Conservation (phyloP, 2,113 vertebrate species). For the Riparia riparia region DNA sequence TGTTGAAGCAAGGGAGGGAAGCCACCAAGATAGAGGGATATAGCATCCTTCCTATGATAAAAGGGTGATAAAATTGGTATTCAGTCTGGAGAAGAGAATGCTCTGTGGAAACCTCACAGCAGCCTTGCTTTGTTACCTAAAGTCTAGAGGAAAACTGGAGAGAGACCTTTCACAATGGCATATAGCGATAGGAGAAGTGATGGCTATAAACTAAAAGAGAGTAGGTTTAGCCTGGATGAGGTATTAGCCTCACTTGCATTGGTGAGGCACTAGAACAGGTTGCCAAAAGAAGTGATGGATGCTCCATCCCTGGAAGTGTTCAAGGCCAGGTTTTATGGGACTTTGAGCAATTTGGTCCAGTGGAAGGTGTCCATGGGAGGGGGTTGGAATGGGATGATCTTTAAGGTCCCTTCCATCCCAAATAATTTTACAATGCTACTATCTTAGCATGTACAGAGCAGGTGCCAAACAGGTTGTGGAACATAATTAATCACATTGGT, state of each 20-base stretch:
- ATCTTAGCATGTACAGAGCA: not conserved
- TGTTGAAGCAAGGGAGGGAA: not conserved
- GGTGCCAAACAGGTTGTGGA: not conserved
- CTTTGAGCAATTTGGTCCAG: not conserved
- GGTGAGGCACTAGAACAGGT: not conserved
- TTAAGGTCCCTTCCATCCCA: not conserved
- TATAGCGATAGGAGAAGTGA: not conserved
- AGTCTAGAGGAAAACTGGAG: not conserved
- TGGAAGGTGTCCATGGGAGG: not conserved
- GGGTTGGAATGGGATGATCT: not conserved
- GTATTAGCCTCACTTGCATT: not conserved
- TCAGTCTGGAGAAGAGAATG: not conserved
- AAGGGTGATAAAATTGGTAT: not conserved
- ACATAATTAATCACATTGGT: not conserved
- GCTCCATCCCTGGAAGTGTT: not conserved
- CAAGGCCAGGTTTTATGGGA: not conserved
- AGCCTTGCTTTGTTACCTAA: not conserved
- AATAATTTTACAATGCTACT: not conserved
- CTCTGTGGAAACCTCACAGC: not conserved
- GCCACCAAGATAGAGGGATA: not conserved
- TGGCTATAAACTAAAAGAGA: not conserved
- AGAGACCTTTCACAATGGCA: not conserved
- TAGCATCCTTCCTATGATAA: not conserved
- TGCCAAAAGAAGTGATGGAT: not conserved
- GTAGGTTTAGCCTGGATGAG: not conserved